Conservation (phyloP, 2,113 vertebrate species). For the Perognathus longimembris region DNA sequence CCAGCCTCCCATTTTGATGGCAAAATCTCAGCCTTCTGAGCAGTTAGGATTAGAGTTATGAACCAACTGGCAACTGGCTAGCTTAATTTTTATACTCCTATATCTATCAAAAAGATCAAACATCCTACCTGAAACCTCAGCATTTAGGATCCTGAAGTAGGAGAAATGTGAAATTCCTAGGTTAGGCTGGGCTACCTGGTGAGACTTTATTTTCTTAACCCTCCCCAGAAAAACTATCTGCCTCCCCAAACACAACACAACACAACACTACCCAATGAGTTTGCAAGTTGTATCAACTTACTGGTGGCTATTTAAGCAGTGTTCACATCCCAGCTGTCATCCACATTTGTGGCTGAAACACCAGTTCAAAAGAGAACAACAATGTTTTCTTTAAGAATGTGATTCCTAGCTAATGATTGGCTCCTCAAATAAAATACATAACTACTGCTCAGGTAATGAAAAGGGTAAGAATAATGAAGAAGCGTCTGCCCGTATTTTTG, state of each 20-base stretch:
- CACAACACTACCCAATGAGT: not conserved
- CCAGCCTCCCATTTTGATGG: too few species aligned
- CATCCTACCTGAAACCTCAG: too few species aligned
- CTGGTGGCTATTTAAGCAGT: not conserved
- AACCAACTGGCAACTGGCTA: too few species aligned
- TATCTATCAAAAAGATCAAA: not conserved
- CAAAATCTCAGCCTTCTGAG: too few species aligned
- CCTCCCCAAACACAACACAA: not conserved
- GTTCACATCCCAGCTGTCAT: not conserved
- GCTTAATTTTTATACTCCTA: constrained; percentile 9
- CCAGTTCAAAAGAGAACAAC: not conserved
- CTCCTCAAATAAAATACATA: constrained; percentile 2
- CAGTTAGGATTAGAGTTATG: too few species aligned
- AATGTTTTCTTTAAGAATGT: not conserved
- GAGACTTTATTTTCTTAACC: too few species aligned
- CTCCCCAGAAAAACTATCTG: too few species aligned
- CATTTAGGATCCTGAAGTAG: too few species aligned
- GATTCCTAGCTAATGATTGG: not conserved
- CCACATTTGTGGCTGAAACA: not conserved
- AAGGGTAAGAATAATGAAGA: not conserved
- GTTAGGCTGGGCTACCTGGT: too few species aligned
- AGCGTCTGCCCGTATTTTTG: not conserved
- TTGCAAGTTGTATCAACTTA: not conserved
- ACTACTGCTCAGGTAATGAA: not conserved
- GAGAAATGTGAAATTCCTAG: too few species aligned